A percentile compares a stretch with the other conserved stretches of the same genome.
Evolutionary conservation across 2,888 invertebrate species (phyloP).

Genomic region (Leptopterna dolabrata): DNA sequence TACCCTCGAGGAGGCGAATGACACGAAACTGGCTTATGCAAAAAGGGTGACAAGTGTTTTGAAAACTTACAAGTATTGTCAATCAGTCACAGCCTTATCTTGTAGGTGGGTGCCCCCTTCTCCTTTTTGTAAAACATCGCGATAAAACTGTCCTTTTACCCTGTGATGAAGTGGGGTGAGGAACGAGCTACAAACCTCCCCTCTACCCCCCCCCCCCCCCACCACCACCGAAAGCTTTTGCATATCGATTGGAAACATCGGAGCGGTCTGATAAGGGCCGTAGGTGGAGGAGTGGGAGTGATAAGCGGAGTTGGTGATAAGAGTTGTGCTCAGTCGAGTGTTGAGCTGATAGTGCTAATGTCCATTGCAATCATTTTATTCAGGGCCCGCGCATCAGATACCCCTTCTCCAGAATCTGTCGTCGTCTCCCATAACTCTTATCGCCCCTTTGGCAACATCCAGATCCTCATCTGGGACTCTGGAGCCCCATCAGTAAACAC

Average conservation of each 20-base stretch:
- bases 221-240: constrained; percentile 22
- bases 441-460: not conserved
- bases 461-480: not conserved
- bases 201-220: not conserved
- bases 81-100: constrained; percentile 46
- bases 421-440: not conserved
- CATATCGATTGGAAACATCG: constrained; percentile 43
- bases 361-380: constrained; percentile 54
- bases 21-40: not conserved
- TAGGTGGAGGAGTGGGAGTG: not conserved
- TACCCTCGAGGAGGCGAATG: not conserved
- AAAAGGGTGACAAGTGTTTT: constrained; percentile 30
- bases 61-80: constrained; percentile 53
- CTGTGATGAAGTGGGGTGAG: not conserved
- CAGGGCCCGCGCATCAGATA: constrained; percentile 31
- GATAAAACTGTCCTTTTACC: constrained; percentile 50
- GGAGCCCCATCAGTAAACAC: not conserved
- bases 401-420: not conserved
- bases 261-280: not conserved
- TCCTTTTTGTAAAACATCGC: constrained; percentile 47
- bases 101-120: constrained; percentile 5
- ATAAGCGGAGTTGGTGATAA: not conserved
- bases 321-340: constrained; percentile 46
- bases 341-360: constrained; percentile 51
- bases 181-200: no score